phyloP scores from a whole-genome alignment of 2,888 invertebrate genomes.

The Andrena flavipes region DNA sequence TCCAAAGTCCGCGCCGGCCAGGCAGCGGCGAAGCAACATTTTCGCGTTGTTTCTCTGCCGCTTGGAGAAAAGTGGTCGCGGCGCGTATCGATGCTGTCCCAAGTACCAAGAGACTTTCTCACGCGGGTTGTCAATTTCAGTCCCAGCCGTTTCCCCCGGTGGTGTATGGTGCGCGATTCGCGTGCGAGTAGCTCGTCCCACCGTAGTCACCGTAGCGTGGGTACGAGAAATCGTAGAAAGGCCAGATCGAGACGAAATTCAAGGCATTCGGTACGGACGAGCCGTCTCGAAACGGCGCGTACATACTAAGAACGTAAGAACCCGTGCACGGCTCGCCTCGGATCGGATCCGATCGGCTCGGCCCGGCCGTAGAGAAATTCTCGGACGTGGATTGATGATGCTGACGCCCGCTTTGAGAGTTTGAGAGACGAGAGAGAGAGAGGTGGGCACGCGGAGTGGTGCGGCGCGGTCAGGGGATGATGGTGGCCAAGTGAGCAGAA shows the following conservation, averaged over 20 bases:
- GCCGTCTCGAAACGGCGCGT: neutral
- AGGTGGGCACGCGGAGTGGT: neutral
- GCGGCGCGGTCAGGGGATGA: neutral
- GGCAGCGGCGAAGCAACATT: slow-evolving; percentile 12
- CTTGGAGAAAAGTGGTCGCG: neutral
- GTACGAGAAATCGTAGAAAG: neutral
- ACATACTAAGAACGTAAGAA: neutral
- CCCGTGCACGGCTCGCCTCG: too few relatives aligned
- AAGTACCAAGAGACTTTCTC: too few relatives aligned
- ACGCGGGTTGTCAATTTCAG: slow-evolving; percentile 5
- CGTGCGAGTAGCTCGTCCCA: neutral
- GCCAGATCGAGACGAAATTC: neutral
- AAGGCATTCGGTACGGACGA: neutral
- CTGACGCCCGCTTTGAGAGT: slow-evolving; percentile 56
- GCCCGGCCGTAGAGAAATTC: slow-evolving; percentile 46
- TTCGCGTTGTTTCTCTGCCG: slow-evolving; percentile 10
- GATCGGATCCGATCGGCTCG: neutral
- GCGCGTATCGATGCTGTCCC: neutral
- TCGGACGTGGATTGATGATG: slow-evolving; percentile 77
- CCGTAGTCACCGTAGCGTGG: too few relatives aligned
- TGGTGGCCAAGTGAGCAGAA: slow-evolving; percentile 14
- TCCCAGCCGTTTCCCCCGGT: neutral
- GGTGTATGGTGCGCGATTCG: neutral
- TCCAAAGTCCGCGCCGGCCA: slow-evolving; percentile 40
- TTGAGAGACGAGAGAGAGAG: slow-evolving; percentile 7